Conservation (phyloP, 35 echinoderm and acorn worm species). For the Heliocidaris erythrogramma region DNA sequence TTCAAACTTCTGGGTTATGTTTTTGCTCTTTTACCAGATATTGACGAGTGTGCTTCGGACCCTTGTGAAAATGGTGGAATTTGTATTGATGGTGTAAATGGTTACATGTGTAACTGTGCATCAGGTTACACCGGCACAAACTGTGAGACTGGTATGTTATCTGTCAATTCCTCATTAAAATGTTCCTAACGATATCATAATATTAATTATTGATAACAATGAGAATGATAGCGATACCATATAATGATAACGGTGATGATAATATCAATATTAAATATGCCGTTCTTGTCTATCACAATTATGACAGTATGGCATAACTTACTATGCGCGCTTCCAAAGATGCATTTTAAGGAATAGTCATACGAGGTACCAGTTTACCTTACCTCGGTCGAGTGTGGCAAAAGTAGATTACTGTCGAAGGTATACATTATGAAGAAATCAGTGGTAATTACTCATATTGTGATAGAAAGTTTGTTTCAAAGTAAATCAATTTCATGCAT, state of each 20-base stretch:
- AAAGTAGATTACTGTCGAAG: no score
- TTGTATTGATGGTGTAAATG: conserved; percentile 41
- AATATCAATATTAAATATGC: no score
- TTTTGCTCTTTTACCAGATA: conserved; percentile 5
- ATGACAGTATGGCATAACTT: no score
- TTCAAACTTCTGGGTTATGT: not conserved
- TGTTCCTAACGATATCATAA: not conserved
- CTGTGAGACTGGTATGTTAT: conserved; percentile 36
- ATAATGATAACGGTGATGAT: not conserved
- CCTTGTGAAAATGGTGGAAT: conserved; percentile 58
- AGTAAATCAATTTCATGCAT: no score
- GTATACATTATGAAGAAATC: no score
- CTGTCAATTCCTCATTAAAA: not conserved
- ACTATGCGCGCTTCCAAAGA: no score
- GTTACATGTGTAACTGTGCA: conserved; percentile 52
- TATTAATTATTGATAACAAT: not conserved
- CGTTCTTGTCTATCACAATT: no score
- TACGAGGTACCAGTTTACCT: not conserved
- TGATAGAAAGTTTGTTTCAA: no score
- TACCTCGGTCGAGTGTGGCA: no score
- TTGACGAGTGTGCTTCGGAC: conserved; percentile 53
- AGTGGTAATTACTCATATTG: no score
- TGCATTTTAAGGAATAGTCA: not conserved
- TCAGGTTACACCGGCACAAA: conserved; percentile 57
- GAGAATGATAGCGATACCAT: no score